These are phyloP conservation scores for Eubasilissa regina DNA, from an alignment of 1,140 invertebrate species.

Conservation along the genomic window DNA sequence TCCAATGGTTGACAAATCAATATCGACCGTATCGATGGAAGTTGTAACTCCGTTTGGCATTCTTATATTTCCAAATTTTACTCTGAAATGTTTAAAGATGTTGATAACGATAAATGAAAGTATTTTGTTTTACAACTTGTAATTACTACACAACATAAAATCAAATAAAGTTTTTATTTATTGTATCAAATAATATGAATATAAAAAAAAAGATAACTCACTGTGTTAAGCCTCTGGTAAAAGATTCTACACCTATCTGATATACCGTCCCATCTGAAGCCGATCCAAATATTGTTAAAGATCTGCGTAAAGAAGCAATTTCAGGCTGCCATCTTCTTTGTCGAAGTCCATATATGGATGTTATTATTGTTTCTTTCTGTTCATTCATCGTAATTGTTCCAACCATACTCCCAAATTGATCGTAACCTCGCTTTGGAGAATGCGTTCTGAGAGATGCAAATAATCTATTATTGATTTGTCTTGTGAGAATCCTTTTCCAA, in stretches of 20 bases:
- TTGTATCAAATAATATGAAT: neutral
- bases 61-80: slow-evolving; percentile 63
- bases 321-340: slow-evolving; percentile 64
- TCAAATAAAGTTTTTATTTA: neutral
- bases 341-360: slow-evolving; percentile 37
- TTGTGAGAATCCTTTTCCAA: no score
- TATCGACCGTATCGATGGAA: slow-evolving; percentile 61
- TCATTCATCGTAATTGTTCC: slow-evolving; percentile 67
- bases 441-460: slow-evolving; percentile 60
- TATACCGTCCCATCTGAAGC: slow-evolving; percentile 68
- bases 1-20: slow-evolving; percentile 58
- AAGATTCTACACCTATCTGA: slow-evolving; percentile 64
- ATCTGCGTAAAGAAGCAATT: slow-evolving; percentile 61
- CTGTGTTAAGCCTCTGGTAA: slow-evolving; percentile 68
- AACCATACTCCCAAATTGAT: slow-evolving; percentile 71
- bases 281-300: slow-evolving; percentile 63
- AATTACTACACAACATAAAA: neutral
- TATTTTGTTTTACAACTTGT: no score
- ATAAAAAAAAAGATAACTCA: slow-evolving; percentile 62
- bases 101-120: no score
- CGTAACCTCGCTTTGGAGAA: slow-evolving; percentile 65
- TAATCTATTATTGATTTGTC: no score
- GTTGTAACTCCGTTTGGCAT: slow-evolving; percentile 51
- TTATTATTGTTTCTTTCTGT: slow-evolving; percentile 56
- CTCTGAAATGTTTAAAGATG: slow-evolving; percentile 57